Evolutionary conservation across 2,113 vertebrate species (phyloP).

Genomic region (Alosa alosa): DNA sequence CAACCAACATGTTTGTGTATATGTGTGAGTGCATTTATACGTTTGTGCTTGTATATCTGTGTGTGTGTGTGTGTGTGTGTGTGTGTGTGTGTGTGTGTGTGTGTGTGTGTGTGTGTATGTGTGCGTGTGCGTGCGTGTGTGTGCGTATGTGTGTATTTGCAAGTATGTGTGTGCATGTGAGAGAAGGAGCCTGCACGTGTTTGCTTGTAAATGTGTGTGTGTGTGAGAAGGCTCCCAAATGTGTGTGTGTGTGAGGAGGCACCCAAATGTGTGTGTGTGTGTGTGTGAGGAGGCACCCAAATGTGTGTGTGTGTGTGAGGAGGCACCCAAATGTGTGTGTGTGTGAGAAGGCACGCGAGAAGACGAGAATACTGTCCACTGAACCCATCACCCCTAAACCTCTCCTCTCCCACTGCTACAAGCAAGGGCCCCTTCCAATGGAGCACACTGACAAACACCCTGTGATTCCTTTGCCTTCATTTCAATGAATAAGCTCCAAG

Average conservation of each 20-base stretch:
- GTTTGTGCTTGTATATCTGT: neutral
- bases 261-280: neutral
- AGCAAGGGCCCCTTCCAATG: neutral
- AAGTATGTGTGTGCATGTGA: neutral
- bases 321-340: no score
- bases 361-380: neutral
- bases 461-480: neutral
- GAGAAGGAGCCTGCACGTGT: neutral
- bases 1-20: no score
- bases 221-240: neutral
- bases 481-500: neutral
- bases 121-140: no score
- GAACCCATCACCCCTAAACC: neutral
- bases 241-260: neutral
- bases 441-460: neutral
- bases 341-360: neutral
- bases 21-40: neutral
- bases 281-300: no score
- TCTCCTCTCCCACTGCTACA: no score
- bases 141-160: no score
- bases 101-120: no score
- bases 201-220: neutral
- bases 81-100: neutral
- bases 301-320: neutral
- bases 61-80: neutral